phyloP scores from a whole-genome alignment of 2,797 vertebrate genomes.

The Periparus ater region DNA sequence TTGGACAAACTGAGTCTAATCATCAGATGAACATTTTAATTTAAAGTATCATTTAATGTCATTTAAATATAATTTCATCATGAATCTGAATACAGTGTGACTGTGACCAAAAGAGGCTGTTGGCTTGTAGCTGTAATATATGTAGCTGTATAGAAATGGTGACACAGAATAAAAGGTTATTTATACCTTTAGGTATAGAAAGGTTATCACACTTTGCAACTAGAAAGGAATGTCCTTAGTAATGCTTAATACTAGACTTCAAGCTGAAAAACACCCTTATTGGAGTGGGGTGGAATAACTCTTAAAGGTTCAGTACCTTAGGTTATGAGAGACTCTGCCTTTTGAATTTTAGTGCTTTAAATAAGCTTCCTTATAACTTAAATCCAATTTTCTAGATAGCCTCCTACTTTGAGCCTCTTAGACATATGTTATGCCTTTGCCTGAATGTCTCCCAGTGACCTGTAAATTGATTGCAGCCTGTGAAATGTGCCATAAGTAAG shows the following conservation, averaged over 20 bases:
- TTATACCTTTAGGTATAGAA: background rate
- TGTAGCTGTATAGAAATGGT: background rate
- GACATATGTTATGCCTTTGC: conserved; percentile 13
- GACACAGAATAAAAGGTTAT: background rate
- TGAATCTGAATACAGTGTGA: background rate
- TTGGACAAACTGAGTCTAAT: background rate
- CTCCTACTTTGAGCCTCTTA: conserved; percentile 28
- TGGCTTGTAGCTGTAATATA: background rate
- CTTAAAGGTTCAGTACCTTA: background rate
- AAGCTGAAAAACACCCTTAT: background rate
- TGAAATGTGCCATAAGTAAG: conserved; percentile 47
- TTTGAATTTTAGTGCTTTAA: conserved; percentile 38
- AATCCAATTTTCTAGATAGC: conserved; percentile 55
- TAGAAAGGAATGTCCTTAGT: background rate
- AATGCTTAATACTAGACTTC: background rate
- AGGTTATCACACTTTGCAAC: background rate
- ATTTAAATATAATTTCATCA: background rate
- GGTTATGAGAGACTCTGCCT: conserved; percentile 7
- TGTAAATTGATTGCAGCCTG: conserved; percentile 33
- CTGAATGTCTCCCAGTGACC: conserved; percentile 26
- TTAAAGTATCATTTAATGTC: background rate
- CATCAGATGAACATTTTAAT: background rate
- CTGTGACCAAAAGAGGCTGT: background rate
- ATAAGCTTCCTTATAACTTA: conserved; percentile 48
- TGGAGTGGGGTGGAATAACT: background rate